phyloP scores from a whole-genome alignment of 1,140 invertebrate genomes.

The Euura lappo region DNA sequence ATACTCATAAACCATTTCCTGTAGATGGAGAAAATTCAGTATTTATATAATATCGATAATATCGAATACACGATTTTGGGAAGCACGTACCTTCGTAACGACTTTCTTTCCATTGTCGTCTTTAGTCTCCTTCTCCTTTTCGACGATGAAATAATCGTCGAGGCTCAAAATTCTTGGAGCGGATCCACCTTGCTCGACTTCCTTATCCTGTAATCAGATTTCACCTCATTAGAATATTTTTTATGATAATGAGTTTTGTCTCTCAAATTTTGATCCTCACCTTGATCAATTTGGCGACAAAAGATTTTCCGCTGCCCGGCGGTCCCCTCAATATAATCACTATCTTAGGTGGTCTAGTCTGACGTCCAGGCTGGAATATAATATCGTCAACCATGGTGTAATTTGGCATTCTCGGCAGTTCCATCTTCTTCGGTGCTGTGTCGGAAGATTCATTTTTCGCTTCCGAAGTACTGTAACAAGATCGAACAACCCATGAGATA shows the following conservation, averaged over 20 bases:
- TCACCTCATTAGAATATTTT: background rate
- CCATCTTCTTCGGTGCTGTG: slow-evolving; percentile 43
- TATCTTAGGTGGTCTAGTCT: slow-evolving; percentile 80
- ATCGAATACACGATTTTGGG: slow-evolving; percentile 5
- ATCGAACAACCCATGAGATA: background rate
- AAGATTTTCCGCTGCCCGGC: slow-evolving; percentile 90
- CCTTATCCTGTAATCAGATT: slow-evolving; percentile 67
- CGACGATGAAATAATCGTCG: slow-evolving; percentile 95
- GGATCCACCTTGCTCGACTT: slow-evolving; percentile 76
- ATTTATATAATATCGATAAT: background rate
- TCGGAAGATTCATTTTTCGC: slow-evolving; percentile 24
- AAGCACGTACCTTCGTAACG: slow-evolving; percentile 63
- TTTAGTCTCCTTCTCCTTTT: slow-evolving; percentile 80
- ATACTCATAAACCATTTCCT: slow-evolving; percentile 92
- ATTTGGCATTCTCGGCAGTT: slow-evolving; percentile 52
- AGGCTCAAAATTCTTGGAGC: slow-evolving; percentile 89
- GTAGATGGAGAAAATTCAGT: slow-evolving; percentile 23
- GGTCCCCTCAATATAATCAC: slow-evolving; percentile 89
- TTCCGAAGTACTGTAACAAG: slow-evolving; percentile 47
- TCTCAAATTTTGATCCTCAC: slow-evolving; percentile 58
- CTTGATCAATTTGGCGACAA: slow-evolving; percentile 86
- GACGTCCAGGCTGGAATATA: slow-evolving; percentile 74
- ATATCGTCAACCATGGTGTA: slow-evolving; percentile 81
- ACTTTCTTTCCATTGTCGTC: slow-evolving; percentile 83
- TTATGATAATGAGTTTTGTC: slow-evolving; percentile 18